Evolutionary conservation across 2,113 vertebrate genomes (phyloP), one percentile per base, ranked within the genome.

Genomic region (Proterorhinus semilunaris): DNA sequence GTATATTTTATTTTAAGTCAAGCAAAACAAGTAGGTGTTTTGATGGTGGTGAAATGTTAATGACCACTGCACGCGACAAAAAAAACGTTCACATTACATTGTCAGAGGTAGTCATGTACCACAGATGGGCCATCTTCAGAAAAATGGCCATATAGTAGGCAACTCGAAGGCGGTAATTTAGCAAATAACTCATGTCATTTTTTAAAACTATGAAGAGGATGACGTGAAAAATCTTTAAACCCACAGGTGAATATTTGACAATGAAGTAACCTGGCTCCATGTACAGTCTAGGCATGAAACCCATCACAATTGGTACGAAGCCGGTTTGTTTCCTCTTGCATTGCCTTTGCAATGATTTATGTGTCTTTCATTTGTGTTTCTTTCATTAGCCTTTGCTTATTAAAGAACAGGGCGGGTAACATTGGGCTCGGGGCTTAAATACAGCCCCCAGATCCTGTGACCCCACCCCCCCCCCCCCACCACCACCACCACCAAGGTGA

Each of bases 71-170:
- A 10, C 7, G 15, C 43, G 44, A 59, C 36, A 13, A 6, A 15
- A 15, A 13, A 42, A 21, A 27, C 27, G 16, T 61, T 61, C 58
- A 61, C 42, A 61, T 61, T 61, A n/a, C 7, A 43, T 6, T 15
- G 13, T 27, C 42, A 61, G 42, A 61, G 58, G 58, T 61, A 61
- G 58, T 45, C n/a, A 13, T 43, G 42, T 44, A 61, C 42, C 58
- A 61, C 58, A 61, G 58, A 61, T 42, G 42, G 13, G 8, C 43
- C 13, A 13, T 7, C 12, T n/a, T 8, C 42, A 9, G 42, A 61
- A 42, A 13, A 45, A 44, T 44, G 27, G 58, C 7, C 13, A 43
- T 15, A 16, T 43, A 43, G 13, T 7, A 9, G 8, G 42, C 42
- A 7, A 61, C 58, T 8, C 43, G 12, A 8, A 44, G 36, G 58